Evolutionary conservation across 2,113 vertebrate genomes (phyloP), one percentile per base, ranked within the genome.

Genomic region (Platichthys flesus): DNA sequence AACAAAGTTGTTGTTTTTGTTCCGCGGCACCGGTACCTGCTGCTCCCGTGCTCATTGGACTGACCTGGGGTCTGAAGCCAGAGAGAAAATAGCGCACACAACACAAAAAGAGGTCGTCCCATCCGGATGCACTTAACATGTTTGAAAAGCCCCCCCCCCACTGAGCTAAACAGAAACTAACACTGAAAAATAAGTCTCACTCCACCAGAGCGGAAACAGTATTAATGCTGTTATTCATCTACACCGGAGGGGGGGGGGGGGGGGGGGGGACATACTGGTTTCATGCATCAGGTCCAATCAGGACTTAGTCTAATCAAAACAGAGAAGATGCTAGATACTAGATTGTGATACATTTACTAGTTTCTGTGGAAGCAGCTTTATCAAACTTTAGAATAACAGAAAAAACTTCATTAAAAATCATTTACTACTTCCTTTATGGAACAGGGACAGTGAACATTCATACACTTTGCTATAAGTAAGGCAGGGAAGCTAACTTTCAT

Each of bases 61-160:
- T 13, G 20, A 52, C 26, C 51, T 2, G 47, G 49, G n/a, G 67
- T 5, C 63, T 26, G 15, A 24, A 23, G 7, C 45, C 2, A 49
- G n/a, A 55, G 47, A 24, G 40, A 2, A 31, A 42, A 4, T 26
- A 20, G 60, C 55, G 20, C 49, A 26, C 58, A 57, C 42, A 66
- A 81, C 78, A 84, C 57, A 23, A 23, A 79, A 76, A 73, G 68
- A 71, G 68, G 31, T 71, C 58, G 58, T 21, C 14, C 31, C 31
- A 5, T 71, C 63, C 31, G 71, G 69, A 79, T 31, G 57, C 26
- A 16, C 65, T 12, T 28, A 35, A 26, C 18, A 8, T 21, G 69
- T 67, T 71, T 45, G 71, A 76, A 84, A 74, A 79, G 65, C 59
- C 65, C 71, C 42, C 70, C 70, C 70, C 70, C 66, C 20, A 31